A percentile compares a stretch with the other conserved stretches of the same genome.
These are phyloP conservation scores for Siderastrea radians DNA, from an alignment of 92 coral and sea anemone species.

Conservation along the genomic window DNA sequence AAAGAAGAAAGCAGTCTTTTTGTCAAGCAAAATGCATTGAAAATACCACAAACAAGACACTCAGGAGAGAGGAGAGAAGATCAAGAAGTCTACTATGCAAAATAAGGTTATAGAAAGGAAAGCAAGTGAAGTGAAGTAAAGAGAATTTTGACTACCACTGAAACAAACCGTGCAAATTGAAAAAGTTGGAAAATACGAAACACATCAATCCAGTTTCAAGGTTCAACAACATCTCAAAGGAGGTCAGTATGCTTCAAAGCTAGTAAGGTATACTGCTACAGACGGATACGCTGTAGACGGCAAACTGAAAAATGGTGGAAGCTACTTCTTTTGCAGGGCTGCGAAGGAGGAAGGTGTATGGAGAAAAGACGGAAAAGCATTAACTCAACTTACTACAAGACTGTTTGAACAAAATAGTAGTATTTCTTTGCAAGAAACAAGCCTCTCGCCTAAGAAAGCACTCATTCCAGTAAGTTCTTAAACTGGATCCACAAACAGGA, in stretches of 20 bases:
- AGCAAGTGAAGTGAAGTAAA: background rate
- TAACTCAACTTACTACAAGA: slow-evolving; percentile 59
- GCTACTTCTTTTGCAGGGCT: background rate
- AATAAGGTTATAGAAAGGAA: background rate
- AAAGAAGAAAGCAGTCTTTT: no score
- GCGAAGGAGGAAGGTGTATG: background rate
- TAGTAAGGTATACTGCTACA: no score
- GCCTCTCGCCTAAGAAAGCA: slow-evolving; percentile 87
- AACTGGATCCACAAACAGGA: slow-evolving; percentile 90
- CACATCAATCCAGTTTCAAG: no score
- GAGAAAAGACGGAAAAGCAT: background rate
- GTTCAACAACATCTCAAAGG: no score
- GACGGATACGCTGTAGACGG: no score
- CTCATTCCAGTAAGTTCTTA: slow-evolving; percentile 80
- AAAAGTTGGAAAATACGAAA: background rate
- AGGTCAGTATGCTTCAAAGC: no score
- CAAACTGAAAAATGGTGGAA: background rate
- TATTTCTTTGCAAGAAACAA: slow-evolving; percentile 64
- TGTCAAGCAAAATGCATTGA: no score
- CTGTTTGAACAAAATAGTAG: slow-evolving; percentile 30
- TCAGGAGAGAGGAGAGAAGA: no score
- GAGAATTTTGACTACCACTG: no score
- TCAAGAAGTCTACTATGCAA: background rate
- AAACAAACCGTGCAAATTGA: background rate
- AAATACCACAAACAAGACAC: no score